These are phyloP conservation scores for Echinometra lucunter DNA, from an alignment of 53 echinoderm and acorn worm species.

Conservation along the genomic window DNA sequence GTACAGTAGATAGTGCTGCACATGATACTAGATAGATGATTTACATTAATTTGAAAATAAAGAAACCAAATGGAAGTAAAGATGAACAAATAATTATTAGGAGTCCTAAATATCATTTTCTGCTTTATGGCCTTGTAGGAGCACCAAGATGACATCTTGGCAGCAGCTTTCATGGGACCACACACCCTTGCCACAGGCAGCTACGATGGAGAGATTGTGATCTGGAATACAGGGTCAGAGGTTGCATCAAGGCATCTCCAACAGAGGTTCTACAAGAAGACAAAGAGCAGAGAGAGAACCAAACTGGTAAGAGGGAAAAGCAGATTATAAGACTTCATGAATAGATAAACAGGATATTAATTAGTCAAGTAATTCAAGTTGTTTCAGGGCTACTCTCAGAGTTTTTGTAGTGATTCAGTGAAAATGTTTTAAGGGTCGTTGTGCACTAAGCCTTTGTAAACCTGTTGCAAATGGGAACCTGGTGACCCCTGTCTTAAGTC, in stretches of 20 bases:
- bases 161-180: constrained; percentile 82
- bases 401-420: no score
- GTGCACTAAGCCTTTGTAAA: no score
- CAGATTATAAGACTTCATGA: not conserved
- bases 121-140: constrained; percentile 63
- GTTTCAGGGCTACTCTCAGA: no score
- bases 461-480: no score
- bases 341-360: not conserved
- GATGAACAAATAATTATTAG: not conserved
- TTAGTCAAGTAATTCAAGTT: no score
- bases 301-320: constrained; percentile 69
- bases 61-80: not conserved
- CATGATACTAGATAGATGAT: no score
- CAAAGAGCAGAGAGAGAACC: constrained; percentile 60
- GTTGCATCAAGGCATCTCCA: constrained; percentile 84
- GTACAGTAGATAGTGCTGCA: no score
- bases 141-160: constrained; percentile 91
- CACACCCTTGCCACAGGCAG: constrained; percentile 94
- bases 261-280: constrained; percentile 77
- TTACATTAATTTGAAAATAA: no score
- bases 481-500: no score
- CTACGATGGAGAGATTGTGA: constrained; percentile 94
- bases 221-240: constrained; percentile 97
- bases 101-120: not conserved
- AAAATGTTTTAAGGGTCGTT: no score